Conservation (phyloP, 2,113 vertebrate species). For the Alexandromys fortis region DNA sequence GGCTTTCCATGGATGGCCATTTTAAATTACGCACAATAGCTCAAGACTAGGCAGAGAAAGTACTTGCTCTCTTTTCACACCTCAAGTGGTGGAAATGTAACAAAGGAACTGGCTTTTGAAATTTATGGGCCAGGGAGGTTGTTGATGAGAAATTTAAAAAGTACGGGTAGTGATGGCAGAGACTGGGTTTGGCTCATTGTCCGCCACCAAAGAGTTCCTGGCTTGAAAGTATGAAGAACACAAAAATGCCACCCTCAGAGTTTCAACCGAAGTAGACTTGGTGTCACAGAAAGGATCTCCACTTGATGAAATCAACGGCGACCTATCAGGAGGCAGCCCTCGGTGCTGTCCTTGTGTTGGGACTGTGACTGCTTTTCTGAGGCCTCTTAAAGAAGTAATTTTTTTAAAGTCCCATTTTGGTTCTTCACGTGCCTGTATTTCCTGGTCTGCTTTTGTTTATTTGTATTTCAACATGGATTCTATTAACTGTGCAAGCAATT, state of each 20-base stretch:
- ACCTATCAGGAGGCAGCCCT: neutral
- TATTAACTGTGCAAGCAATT: neutral
- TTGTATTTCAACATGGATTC: neutral
- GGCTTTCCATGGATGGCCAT: neutral
- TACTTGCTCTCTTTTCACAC: neutral
- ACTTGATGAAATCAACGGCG: neutral
- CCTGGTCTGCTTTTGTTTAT: neutral
- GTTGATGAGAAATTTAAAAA: neutral
- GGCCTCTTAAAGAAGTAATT: too few relatives aligned
- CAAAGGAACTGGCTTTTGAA: slow-evolving; percentile 34
- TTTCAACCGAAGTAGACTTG: neutral
- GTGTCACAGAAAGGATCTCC: neutral
- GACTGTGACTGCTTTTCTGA: neutral
- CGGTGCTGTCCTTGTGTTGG: neutral
- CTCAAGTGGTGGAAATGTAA: neutral
- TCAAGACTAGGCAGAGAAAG: neutral
- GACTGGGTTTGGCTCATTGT: neutral
- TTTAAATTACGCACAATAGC: neutral
- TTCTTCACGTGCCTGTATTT: neutral
- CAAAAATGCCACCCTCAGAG: neutral
- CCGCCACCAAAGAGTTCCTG: neutral
- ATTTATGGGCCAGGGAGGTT: neutral
- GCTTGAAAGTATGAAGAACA: neutral
- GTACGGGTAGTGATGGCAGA: neutral
- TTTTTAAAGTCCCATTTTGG: neutral